Evolutionary conservation across 2,888 invertebrate genomes (phyloP), one percentile per base, ranked within the genome.

Genomic region (Xanthia icteritia): DNA sequence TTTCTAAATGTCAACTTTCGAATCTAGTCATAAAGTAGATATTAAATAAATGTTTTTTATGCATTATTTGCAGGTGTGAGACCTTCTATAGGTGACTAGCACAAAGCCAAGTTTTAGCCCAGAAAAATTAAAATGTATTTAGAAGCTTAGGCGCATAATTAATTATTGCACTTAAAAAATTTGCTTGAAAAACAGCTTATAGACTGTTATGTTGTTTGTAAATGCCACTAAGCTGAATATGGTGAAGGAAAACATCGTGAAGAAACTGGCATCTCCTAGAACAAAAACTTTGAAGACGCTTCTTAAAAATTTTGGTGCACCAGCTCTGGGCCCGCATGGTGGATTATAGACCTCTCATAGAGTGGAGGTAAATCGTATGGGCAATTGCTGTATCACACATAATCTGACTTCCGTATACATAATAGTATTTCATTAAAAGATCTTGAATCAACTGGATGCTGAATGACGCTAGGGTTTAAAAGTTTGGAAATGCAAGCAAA

Each of bases 1-100:
- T 27, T 39, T 51, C 51, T 27, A 54, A 68, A 79, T 69, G 75
- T 45, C 64, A 81, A 64, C 27, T 68, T 73, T 79, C 20, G 15
- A 67, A 79, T 60, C 20, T 54, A 20, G 42, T 27, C 9, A n/a
- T 23, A 48, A 48, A 64, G 15, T 39, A 39, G n/a, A 39, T 17
- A 65, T 39, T 63, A 51, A 73, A 80, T 51, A 67, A 73, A 64
- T 65, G 27, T 45, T 48, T 79, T 65, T 45, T 68, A 68, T 51
- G 42, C 58, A 31, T 36, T 56, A 42, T 58, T 58, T 13, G 36
- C 58, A 75, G 20, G 42, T 81, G 74, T 54, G 45, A 13, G 1
- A 39, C 8, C 17, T 42, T 2, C 4, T n/a, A 48, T 63, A 79
- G 61, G 61, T 79, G 58, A 74, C 9, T 56, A 63, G 42, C 58